Evolutionary conservation across 2,888 invertebrate species (phyloP).

Genomic region (Argynnis bischoffii): DNA sequence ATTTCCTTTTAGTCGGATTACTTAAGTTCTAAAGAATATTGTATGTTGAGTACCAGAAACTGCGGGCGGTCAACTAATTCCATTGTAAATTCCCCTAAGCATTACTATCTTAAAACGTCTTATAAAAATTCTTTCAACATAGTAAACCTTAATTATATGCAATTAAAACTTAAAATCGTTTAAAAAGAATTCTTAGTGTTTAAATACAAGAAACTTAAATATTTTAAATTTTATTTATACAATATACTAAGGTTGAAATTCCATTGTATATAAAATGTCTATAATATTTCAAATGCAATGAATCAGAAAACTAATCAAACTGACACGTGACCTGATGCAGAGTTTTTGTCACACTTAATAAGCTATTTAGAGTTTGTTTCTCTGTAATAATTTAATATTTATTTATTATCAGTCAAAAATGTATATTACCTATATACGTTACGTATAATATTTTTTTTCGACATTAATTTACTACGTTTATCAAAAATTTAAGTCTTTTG

Average conservation of each 20-base stretch:
- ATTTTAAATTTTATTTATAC: slow-evolving; percentile 29
- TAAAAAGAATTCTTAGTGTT: not conserved
- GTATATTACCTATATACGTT: no score
- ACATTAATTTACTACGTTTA: no score
- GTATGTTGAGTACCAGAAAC: slow-evolving; percentile 76
- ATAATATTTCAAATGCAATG: slow-evolving; percentile 50
- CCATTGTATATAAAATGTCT: not conserved
- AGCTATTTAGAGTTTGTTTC: slow-evolving; percentile 31
- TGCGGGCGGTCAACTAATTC: slow-evolving; percentile 75
- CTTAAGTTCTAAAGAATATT: slow-evolving; percentile 57
- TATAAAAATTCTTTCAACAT: not conserved
- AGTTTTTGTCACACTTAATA: slow-evolving; percentile 34
- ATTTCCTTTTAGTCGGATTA: slow-evolving; percentile 55
- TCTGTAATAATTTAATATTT: slow-evolving; percentile 9
- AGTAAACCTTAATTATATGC: slow-evolving; percentile 29
- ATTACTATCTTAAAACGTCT: slow-evolving; percentile 31
- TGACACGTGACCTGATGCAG: slow-evolving; percentile 58
- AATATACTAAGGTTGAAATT: slow-evolving; percentile 36
- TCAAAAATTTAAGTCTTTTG: no score
- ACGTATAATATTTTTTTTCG: no score
- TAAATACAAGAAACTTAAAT: no score
- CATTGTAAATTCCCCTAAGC: slow-evolving; percentile 54
- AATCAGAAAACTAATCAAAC: slow-evolving; percentile 69
- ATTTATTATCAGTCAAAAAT: no score
- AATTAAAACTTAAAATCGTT: slow-evolving; percentile 13